These are phyloP conservation scores for Zosterops pallidus DNA, from an alignment of 2,113 vertebrate species.

Conservation along the genomic window DNA sequence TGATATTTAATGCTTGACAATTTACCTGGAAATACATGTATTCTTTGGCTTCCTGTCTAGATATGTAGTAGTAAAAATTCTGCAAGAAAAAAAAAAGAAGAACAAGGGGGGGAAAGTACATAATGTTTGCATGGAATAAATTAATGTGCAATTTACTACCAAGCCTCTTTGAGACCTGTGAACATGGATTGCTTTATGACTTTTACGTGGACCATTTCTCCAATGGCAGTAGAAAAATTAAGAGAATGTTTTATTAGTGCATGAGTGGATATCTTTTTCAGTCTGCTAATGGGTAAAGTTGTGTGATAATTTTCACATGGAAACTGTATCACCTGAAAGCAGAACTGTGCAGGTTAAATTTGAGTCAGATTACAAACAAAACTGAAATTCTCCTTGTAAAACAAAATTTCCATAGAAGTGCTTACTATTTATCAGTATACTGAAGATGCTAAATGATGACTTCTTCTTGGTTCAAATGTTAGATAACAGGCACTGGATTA, in stretches of 20 bases:
- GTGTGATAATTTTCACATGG: background rate
- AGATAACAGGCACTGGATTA: background rate
- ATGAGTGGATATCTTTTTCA: background rate
- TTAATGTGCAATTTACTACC: background rate
- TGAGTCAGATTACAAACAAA: background rate
- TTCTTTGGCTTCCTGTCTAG: background rate
- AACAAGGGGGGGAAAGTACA: fast-evolving
- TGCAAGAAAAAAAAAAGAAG: background rate
- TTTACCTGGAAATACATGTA: background rate
- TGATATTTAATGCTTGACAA: background rate
- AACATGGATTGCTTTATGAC: background rate
- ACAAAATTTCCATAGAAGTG: background rate
- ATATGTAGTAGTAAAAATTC: background rate
- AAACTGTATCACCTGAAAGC: background rate
- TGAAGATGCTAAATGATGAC: background rate
- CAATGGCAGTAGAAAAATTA: background rate
- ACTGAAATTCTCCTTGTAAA: background rate
- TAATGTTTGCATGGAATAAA: background rate
- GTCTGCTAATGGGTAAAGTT: background rate
- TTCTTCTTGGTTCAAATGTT: background rate
- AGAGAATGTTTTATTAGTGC: background rate
- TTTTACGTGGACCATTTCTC: background rate
- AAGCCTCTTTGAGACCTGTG: background rate
- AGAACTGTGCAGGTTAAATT: background rate
- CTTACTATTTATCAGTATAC: background rate